These are phyloP conservation scores for Mamestra brassicae DNA, from an alignment of 2,888 invertebrate species.

Conservation along the genomic window DNA sequence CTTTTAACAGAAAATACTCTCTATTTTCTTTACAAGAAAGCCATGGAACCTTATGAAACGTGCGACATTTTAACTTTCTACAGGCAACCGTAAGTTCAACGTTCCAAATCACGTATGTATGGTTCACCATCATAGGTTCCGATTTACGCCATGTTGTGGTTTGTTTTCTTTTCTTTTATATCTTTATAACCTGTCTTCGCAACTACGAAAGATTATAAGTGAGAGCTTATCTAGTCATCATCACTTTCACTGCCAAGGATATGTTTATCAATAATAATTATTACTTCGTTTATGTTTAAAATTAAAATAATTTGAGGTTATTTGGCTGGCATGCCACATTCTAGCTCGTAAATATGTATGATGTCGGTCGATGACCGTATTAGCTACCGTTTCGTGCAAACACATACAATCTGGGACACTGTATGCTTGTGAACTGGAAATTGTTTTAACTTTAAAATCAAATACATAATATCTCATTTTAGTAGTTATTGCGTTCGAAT, in stretches of 20 bases:
- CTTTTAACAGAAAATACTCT: constrained; percentile 40
- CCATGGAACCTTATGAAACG: constrained; percentile 40
- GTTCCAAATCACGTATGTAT: constrained; percentile 28
- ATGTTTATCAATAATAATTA: constrained; percentile 34
- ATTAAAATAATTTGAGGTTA: constrained; percentile 26
- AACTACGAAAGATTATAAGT: constrained; percentile 44
- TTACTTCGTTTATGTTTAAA: constrained; percentile 31
- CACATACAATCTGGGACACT: constrained; percentile 77
- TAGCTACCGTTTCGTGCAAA: constrained; percentile 82
- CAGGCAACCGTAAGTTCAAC: constrained; percentile 42
- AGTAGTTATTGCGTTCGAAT: constrained; percentile 15
- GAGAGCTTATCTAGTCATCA: constrained; percentile 45
- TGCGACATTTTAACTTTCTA: constrained; percentile 50
- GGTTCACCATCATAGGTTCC: constrained; percentile 34
- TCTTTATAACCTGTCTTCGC: constrained; percentile 46
- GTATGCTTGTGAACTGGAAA: constrained; percentile 69
- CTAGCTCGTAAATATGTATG: constrained; percentile 59
- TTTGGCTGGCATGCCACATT: constrained; percentile 49
- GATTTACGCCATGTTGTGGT: constrained; percentile 50
- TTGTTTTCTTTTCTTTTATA: constrained; percentile 34
- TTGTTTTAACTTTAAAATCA: constrained; percentile 41
- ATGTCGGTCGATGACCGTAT: constrained; percentile 75
- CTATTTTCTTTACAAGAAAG: constrained; percentile 40
- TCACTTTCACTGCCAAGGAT: constrained; percentile 58
- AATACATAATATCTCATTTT: constrained; percentile 14